Base-by-base conservation (phyloP, 2,888 invertebrate species). In the Spisula subtruncata region DNA sequence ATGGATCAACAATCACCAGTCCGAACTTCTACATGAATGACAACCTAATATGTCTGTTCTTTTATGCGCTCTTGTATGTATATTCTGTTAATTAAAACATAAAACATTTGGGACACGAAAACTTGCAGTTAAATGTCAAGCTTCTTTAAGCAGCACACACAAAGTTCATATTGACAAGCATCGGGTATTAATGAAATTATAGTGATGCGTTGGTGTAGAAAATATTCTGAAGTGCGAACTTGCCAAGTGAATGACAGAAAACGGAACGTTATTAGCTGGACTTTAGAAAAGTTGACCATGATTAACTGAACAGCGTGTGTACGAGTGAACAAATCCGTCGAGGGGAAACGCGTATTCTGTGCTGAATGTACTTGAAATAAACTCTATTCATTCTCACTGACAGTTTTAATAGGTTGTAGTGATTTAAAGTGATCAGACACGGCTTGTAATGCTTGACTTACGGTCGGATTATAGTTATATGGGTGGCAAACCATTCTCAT, bases 391-490 rank as follows among this genome's bases (percentile, higher is more conserved):
- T 18, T 80, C 18, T 56, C 32, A 80, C 54, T 85, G 48, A 35
- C 71, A 75, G 25, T 81, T 87, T 87, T 87, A 87, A 87, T 87
- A 82, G 87, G 75, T 71, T 87, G 60, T 12, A 32, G 81, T 82
- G 82, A 82, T 87, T 82, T 82, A 81, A 81, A 87, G 82, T 54
- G 66, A 82, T 87, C 82, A 71, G 71, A 82, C 82, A 82, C 54
- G 87, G 48, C 54, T 56, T 60, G 60, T 85, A 10, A 32, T 16
- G 35, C 20, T 87, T 82, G 82, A 87, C 85, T 85, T 51, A 85
- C 79, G 2, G 35, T 35, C 51, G 80, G 41, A 85, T 80, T 80
- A 80, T 25, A 56, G 18, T 32, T 54, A 41, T 20, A 54, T 75
- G 56, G 35, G 80, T 85, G 80, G 80, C 71, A 85, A 56, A 35